Evolutionary conservation across 2,797 vertebrate species (phyloP).

Genomic region (Oreortyx pictus): DNA sequence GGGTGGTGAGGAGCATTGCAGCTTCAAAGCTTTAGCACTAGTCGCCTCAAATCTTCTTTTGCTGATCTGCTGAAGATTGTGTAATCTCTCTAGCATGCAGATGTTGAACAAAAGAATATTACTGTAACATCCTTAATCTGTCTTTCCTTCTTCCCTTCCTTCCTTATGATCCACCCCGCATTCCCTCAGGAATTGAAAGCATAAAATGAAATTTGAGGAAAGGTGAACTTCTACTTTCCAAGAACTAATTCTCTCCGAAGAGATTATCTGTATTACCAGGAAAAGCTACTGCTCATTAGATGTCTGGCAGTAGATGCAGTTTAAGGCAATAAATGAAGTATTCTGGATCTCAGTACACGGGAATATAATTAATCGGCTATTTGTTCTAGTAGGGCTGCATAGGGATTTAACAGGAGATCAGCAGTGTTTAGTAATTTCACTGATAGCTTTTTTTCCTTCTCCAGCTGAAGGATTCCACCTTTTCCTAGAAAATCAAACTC

Average conservation of each 20-base stretch:
- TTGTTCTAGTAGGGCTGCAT: constrained; percentile 33
- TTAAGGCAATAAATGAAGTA: constrained; percentile 51
- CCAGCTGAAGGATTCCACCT: constrained; percentile 5
- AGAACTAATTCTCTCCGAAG: constrained; percentile 83
- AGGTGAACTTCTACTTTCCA: constrained; percentile 83
- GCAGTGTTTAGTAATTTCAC: constrained; percentile 45
- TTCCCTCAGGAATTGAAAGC: constrained; percentile 86
- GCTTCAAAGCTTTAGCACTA: constrained; percentile 84
- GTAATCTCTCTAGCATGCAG: constrained; percentile 89
- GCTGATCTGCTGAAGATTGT: constrained; percentile 89
- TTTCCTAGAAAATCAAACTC: background rate
- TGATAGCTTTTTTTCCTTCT: constrained; percentile 25
- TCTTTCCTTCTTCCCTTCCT: constrained; percentile 85
- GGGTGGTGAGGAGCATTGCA: constrained; percentile 26
- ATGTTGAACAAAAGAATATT: constrained; percentile 90
- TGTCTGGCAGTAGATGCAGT: constrained; percentile 36
- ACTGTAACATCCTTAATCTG: constrained; percentile 92
- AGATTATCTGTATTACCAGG: constrained; percentile 81
- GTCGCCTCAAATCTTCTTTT: constrained; percentile 84
- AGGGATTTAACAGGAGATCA: constrained; percentile 58
- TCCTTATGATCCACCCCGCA: constrained; percentile 75
- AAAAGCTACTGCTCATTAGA: constrained; percentile 76
- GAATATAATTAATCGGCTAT: constrained; percentile 52
- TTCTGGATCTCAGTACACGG: constrained; percentile 41
- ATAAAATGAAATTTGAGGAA: constrained; percentile 88